Conservation (phyloP, 2,888 invertebrate genomes). For the Beris morrisii region DNA sequence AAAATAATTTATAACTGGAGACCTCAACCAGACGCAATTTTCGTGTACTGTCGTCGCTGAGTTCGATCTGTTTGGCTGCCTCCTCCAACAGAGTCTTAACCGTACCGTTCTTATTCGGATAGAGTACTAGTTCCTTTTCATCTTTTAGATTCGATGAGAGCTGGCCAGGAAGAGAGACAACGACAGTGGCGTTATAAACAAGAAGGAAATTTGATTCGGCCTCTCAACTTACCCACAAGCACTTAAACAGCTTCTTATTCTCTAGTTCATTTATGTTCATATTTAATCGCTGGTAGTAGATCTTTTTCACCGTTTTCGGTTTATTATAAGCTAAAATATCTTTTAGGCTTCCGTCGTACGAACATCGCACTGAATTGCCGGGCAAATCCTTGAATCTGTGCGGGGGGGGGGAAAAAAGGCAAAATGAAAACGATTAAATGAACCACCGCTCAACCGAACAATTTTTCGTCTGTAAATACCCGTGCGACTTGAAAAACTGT, state of each 20-base stretch:
- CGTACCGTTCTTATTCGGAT: slow-evolving; percentile 93
- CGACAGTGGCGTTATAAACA: not conserved
- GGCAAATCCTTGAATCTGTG: slow-evolving; percentile 86
- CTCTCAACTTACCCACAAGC: slow-evolving; percentile 64
- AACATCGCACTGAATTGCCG: slow-evolving; percentile 81
- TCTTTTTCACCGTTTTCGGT: slow-evolving; percentile 88
- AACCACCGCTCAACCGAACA: not conserved
- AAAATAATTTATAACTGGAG: slow-evolving; percentile 70
- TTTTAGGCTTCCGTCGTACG: slow-evolving; percentile 88
- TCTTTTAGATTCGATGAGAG: slow-evolving; percentile 89
- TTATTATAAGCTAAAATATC: slow-evolving; percentile 86
- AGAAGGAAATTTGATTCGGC: not conserved
- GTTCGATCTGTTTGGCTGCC: slow-evolving; percentile 88
- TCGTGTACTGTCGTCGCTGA: slow-evolving; percentile 83
- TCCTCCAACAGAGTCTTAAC: slow-evolving; percentile 90
- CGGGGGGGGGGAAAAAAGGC: slow-evolving; percentile 57
- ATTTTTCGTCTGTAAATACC: slow-evolving; percentile 45
- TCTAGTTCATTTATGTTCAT: slow-evolving; percentile 97
- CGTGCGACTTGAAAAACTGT: slow-evolving; percentile 96
- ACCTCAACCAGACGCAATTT: slow-evolving; percentile 81
- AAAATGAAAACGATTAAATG: not conserved
- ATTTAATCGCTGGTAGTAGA: slow-evolving; percentile 95
- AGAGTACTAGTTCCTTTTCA: slow-evolving; percentile 92
- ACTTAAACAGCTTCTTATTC: slow-evolving; percentile 93
- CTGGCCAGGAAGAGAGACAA: slow-evolving; percentile 57